A percentile compares a stretch with the other conserved stretches of the same genome.
Evolutionary conservation across 2,797 vertebrate species (phyloP).

Genomic region (Nannoperca australis): DNA sequence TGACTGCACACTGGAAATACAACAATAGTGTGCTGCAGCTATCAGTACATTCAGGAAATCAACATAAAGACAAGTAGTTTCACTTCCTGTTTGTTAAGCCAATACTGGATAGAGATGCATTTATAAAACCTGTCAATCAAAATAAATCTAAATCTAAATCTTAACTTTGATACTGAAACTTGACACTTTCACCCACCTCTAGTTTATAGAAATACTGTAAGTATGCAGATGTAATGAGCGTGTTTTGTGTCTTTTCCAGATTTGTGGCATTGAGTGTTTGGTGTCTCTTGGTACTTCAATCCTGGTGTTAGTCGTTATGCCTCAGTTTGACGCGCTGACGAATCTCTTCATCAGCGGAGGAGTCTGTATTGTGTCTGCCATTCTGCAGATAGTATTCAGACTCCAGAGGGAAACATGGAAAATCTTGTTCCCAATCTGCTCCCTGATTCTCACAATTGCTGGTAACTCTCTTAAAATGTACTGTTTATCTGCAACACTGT

Average conservation of each 20-base stretch:
- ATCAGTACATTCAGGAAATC: neutral
- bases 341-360: conserved; percentile 87
- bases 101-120: neutral
- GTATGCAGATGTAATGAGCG: neutral
- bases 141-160: neutral
- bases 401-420: conserved; percentile 82
- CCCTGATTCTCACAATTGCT: conserved; percentile 70
- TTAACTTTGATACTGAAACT: neutral
- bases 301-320: conserved; percentile 86
- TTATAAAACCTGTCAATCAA: neutral
- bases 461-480: conserved; percentile 60
- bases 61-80: neutral
- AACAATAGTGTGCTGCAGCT: neutral
- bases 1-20: neutral
- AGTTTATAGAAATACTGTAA: neutral
- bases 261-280: conserved; percentile 81
- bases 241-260: conserved; percentile 68
- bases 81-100: neutral
- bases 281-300: conserved; percentile 84
- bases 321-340: conserved; percentile 86
- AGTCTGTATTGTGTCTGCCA: conserved; percentile 82
- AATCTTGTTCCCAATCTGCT: conserved; percentile 85
- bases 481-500: neutral
- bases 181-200: neutral
- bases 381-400: conserved; percentile 80